A percentile compares a stretch with the other conserved stretches of the same genome.
These are phyloP conservation scores for Lanistes nyassanus DNA, from an alignment of 1,140 invertebrate species.

Conservation along the genomic window DNA sequence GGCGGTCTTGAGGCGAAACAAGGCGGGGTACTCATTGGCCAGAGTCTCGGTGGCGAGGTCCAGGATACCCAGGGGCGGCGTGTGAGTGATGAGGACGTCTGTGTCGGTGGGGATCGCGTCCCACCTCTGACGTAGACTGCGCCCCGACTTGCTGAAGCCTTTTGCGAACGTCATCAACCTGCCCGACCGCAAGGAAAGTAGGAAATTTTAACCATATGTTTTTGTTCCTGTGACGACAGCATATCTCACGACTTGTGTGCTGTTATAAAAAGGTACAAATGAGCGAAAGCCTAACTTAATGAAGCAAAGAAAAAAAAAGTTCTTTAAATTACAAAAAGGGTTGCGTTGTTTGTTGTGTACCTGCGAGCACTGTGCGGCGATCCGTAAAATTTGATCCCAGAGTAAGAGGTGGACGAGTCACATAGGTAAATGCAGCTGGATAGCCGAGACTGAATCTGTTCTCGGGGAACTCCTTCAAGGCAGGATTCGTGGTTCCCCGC, in stretches of 20 bases:
- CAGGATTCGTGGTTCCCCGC: constrained; percentile 53
- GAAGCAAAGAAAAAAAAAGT: too few relatives aligned
- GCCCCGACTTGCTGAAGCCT: constrained; percentile 34
- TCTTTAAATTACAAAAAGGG: too few relatives aligned
- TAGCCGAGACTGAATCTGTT: constrained; percentile 37
- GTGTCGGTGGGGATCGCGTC: constrained; percentile 42
- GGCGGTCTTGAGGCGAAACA: constrained; percentile 14
- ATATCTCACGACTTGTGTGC: too few relatives aligned
- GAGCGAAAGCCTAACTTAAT: too few relatives aligned
- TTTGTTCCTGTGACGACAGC: too few relatives aligned
- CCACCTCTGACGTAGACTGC: constrained; percentile 45
- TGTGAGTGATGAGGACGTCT: constrained; percentile 53
- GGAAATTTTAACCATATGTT: too few relatives aligned
- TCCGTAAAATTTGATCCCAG: constrained; percentile 52
- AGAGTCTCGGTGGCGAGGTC: constrained; percentile 34
- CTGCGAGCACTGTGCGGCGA: constrained; percentile 45
- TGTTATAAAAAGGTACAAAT: too few relatives aligned
- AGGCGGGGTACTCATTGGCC: constrained; percentile 16
- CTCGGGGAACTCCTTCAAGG: constrained; percentile 27
- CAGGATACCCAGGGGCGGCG: constrained; percentile 46
- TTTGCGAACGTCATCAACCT: constrained; percentile 36
- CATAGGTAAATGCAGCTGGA: constrained; percentile 45
- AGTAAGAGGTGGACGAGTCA: constrained; percentile 37
- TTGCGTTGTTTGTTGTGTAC: too few relatives aligned
- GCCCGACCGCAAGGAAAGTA: background rate